phyloP scores from a whole-genome alignment of 1,140 invertebrate species.

The Rhopalosiphum padi region DNA sequence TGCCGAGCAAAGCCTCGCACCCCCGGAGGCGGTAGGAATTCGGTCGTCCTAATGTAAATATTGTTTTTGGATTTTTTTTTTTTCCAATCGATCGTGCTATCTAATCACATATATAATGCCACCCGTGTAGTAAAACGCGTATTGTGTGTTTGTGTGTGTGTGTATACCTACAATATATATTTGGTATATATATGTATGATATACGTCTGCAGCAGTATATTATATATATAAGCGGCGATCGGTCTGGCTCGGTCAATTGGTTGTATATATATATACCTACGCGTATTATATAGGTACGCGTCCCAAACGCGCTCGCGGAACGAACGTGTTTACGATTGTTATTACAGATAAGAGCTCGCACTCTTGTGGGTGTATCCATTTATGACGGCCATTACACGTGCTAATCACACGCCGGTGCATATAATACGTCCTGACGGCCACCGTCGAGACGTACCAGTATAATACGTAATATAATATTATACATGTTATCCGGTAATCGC shows the following conservation, averaged over 20 bases:
- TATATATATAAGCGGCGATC: not conserved
- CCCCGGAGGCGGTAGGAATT: not conserved
- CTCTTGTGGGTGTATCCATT: conserved; percentile 47
- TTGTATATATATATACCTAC: not conserved
- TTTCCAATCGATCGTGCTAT: not conserved
- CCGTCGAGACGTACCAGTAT: not conserved
- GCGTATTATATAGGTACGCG: not conserved
- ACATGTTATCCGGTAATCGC: no score
- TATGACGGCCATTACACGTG: conserved; percentile 46
- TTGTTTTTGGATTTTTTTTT: conserved; percentile 24
- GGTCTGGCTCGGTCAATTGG: conserved; percentile 34
- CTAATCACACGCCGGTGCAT: not conserved
- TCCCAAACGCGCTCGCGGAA: not conserved
- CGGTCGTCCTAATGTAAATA: conserved; percentile 27
- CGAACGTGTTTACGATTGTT: conserved; percentile 53
- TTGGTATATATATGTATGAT: not conserved
- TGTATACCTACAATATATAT: not conserved
- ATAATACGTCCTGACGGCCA: not conserved
- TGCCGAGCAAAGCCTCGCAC: not conserved
- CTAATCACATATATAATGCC: conserved; percentile 1
- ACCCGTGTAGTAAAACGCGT: conserved; percentile 28
- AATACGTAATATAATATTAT: no score
- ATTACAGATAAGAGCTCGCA: conserved; percentile 36
- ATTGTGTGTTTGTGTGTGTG: not conserved
- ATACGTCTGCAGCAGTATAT: not conserved